Evolutionary conservation across 2,888 invertebrate species (phyloP), one percentile per base, ranked within the genome.

Genomic region (Argyra leucocephala): DNA sequence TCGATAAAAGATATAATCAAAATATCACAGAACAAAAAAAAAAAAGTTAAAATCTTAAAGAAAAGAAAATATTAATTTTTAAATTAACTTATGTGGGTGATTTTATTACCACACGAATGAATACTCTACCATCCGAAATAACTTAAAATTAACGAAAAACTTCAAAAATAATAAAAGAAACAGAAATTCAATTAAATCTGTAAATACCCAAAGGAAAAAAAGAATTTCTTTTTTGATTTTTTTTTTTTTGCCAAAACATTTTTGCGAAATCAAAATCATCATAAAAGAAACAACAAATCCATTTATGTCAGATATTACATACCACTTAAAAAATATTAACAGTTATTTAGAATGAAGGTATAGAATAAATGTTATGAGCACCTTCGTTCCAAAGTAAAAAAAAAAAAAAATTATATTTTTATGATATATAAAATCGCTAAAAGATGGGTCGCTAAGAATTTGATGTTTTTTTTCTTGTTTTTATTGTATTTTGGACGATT

Each of bases 21-120:
- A 31, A 31, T 26, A 3, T 9, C 3, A 15, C 37, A 48, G 18
- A 48, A 48, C 2, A 48, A 48, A 18, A 48, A 48, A 9, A 18
- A 31, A 48, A 48, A 9, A 48, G 18, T 18, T 48, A 2, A 5
- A 48, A 31, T 10, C 12, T 26, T 31, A 10, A 31, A 31, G 7
- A 31, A 31, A 48, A 48, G 48, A 48, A 48, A 15, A 37, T 31
- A 31, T 31, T 10, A 31, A 12, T 48, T 48, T 18, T 48, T 48
- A 18, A 48, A 48, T 48, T 48, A 48, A 48, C 48, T 48, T 48
- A 48, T 48, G 48, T 48, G 48, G 48, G 48, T 48, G 48, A 48
- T 48, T 48, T 48, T 48, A n/a, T 48, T 48, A 18, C 48, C 31
- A 31, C 31, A 10, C 31, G 12, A 31, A 12, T 31, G 31, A 31